These are phyloP conservation scores for Vultur gryphus DNA, from an alignment of 2,797 vertebrate genomes.

Conservation along the genomic window DNA sequence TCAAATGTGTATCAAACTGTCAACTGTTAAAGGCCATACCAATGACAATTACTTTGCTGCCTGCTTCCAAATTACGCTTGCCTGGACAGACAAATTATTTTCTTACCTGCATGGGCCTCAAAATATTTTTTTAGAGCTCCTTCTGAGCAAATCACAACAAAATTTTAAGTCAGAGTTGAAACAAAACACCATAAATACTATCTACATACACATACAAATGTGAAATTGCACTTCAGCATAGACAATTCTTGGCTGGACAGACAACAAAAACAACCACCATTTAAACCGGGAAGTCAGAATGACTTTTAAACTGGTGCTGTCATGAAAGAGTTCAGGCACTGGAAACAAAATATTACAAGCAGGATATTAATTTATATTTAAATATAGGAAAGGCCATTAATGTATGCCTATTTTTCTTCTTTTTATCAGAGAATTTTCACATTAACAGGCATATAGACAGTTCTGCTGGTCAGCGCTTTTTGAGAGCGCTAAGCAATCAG, in stretches of 20 bases:
- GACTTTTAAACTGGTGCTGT: background rate
- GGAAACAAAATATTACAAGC: background rate
- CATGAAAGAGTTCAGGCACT: background rate
- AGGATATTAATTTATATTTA: background rate
- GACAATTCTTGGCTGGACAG: background rate
- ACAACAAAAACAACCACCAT: background rate
- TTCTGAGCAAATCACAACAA: background rate
- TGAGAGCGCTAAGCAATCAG: background rate
- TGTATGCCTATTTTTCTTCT: background rate
- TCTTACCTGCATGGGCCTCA: background rate
- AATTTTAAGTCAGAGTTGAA: background rate
- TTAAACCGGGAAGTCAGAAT: accelerated
- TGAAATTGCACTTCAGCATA: background rate
- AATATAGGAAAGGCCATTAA: background rate
- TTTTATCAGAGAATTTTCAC: background rate
- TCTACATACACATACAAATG: background rate
- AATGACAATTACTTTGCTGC: conserved; percentile 28
- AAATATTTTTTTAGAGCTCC: background rate
- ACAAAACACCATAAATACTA: background rate
- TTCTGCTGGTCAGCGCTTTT: background rate
- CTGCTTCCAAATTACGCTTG: conserved; percentile 1
- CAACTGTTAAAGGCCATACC: conserved; percentile 34
- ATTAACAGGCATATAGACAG: background rate
- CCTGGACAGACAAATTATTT: background rate
- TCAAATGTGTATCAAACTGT: conserved; percentile 32